Conservation (phyloP, 2,888 invertebrate genomes). For the Blastobasis adustella region DNA sequence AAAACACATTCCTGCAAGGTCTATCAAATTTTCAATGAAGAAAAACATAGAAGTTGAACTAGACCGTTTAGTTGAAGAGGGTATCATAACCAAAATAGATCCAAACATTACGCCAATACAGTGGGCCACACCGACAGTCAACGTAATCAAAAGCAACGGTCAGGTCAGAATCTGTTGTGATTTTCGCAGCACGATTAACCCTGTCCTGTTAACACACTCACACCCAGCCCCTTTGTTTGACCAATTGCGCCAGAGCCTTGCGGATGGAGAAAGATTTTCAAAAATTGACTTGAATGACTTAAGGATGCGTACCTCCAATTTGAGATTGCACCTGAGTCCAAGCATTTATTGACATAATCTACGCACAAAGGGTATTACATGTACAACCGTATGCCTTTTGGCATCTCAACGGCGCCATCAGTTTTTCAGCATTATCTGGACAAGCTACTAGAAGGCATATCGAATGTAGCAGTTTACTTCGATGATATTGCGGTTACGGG, state of each 20-base stretch:
- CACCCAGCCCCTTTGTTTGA: neutral
- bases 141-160: neutral
- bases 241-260: neutral
- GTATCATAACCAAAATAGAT: neutral
- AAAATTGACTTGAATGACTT: neutral
- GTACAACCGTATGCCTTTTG: neutral
- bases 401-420: conserved; percentile 1
- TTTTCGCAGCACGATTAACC: neutral
- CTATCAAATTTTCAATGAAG: conserved; percentile 1
- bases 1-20: neutral
- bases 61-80: neutral
- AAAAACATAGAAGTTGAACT: conserved; percentile 7
- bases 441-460: conserved; percentile 2
- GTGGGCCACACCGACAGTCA: neutral
- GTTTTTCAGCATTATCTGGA: conserved; percentile 12
- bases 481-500: conserved; percentile 11
- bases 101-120: neutral
- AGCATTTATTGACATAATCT: neutral
- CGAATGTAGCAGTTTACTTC: conserved; percentile 8
- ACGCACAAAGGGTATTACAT: neutral
- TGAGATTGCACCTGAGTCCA: neutral
- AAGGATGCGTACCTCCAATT: neutral
- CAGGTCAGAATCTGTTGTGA: neutral
- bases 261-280: neutral
- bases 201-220: neutral